Conservation (phyloP, 2,113 vertebrate genomes). For the Pogona vitticeps region DNA sequence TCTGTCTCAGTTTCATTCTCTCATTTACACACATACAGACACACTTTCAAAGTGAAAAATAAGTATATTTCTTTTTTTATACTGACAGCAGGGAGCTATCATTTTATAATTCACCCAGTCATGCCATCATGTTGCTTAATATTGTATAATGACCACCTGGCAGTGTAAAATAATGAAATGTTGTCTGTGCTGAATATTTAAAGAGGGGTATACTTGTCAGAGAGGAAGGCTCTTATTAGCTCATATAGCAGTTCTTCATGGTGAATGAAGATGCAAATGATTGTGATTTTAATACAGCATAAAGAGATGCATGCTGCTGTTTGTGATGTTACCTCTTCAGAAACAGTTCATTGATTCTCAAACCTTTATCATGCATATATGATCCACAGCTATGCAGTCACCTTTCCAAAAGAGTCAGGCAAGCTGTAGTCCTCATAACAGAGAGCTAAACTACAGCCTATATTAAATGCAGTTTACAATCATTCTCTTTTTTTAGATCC, state of each 20-base stretch:
- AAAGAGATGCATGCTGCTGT: not conserved
- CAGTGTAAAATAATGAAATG: constrained; percentile 57
- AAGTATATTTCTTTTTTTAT: not conserved
- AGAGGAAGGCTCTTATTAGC: constrained; percentile 40
- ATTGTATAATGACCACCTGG: constrained; percentile 56
- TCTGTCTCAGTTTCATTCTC: not conserved
- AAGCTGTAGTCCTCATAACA: not conserved
- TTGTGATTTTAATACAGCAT: constrained; percentile 32
- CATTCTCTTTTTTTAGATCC: too few relatives aligned
- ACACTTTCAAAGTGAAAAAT: constrained; percentile 16
- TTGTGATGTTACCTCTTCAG: constrained; percentile 6
- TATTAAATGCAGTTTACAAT: too few relatives aligned
- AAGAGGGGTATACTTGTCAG: constrained; percentile 37
- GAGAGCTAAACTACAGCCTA: too few relatives aligned
- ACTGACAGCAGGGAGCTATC: constrained; percentile 21
- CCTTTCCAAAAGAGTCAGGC: not conserved
- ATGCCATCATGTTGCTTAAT: constrained; percentile 54
- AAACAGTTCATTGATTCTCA: constrained; percentile 6
- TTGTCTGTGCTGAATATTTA: constrained; percentile 60
- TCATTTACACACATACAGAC: not conserved
- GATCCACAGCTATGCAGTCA: not conserved
- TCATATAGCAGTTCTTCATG: constrained; percentile 39
- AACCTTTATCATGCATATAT: constrained; percentile 12
- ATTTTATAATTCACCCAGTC: constrained; percentile 49
- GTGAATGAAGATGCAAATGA: constrained; percentile 29